Evolutionary conservation across 1,140 invertebrate species (phyloP).

Genomic region (Papilio helenus): DNA sequence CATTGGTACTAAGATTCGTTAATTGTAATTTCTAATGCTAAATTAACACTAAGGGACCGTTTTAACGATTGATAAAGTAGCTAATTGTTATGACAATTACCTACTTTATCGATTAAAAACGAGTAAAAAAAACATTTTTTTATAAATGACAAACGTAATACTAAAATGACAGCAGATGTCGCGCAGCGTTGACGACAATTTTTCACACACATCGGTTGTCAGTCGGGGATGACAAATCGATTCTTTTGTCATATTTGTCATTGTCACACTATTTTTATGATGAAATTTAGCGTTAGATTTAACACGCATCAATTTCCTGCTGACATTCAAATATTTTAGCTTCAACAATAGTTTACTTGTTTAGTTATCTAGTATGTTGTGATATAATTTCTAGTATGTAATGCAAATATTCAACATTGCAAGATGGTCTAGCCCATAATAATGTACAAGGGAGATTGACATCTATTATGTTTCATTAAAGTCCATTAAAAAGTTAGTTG

Average conservation of each 20-base stretch:
- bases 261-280: slow-evolving; percentile 12
- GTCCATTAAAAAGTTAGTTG: too few species aligned
- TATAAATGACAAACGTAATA: not conserved
- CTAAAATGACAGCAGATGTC: slow-evolving; percentile 10
- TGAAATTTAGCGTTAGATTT: slow-evolving; percentile 9
- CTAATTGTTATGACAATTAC: not conserved
- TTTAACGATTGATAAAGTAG: not conserved
- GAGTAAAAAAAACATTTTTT: not conserved
- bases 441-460: too few species aligned
- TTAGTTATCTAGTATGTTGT: too few species aligned
- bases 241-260: slow-evolving; percentile 19
- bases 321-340: not conserved
- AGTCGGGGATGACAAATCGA: slow-evolving; percentile 1
- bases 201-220: slow-evolving; percentile 19
- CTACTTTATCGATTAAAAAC: too few species aligned
- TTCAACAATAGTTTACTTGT: not conserved
- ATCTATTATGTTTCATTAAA: too few species aligned
- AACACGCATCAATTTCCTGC: not conserved
- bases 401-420: too few species aligned
- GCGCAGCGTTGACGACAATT: not conserved
- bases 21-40: too few species aligned
- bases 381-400: too few species aligned
- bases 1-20: too few species aligned
- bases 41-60: too few species aligned
- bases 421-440: too few species aligned